Conservation (phyloP, 2,797 vertebrate genomes). For the Centropyge bicolor region DNA sequence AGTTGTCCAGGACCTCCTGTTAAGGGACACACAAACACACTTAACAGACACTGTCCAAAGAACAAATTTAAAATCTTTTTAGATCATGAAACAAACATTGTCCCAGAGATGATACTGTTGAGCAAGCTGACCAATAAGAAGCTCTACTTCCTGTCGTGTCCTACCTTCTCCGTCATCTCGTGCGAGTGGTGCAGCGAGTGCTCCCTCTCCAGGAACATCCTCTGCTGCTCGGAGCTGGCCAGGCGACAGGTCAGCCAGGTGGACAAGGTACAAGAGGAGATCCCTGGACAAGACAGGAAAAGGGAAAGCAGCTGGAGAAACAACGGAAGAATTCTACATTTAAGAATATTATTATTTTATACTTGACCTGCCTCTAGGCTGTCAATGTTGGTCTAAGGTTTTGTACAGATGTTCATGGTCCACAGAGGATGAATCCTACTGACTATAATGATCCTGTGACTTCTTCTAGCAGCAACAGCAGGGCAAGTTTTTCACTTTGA, state of each 20-base stretch:
- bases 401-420: not conserved
- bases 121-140: not conserved
- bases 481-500: not conserved
- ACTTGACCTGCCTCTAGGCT: not conserved
- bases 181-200: slow-evolving; percentile 98
- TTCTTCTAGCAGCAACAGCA: not conserved
- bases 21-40: slow-evolving; percentile 33
- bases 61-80: not conserved
- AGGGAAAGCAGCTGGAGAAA: slow-evolving; percentile 5
- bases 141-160: slow-evolving; percentile 31
- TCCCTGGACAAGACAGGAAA: slow-evolving; percentile 77
- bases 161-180: slow-evolving; percentile 98
- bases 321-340: not conserved
- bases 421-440: not conserved
- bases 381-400: not conserved
- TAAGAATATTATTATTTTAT: too few relatives aligned
- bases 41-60: not conserved
- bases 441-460: not conserved
- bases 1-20: slow-evolving; percentile 95
- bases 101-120: not conserved
- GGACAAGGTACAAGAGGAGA: slow-evolving; percentile 95
- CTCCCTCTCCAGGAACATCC: slow-evolving; percentile 98
- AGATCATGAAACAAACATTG: not conserved
- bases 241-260: slow-evolving; percentile 98
- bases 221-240: slow-evolving; percentile 97